A percentile compares a stretch with the other conserved stretches of the same genome.
Conservation (phyloP, 2,113 vertebrate genomes). For the Podarcis cretensis region DNA sequence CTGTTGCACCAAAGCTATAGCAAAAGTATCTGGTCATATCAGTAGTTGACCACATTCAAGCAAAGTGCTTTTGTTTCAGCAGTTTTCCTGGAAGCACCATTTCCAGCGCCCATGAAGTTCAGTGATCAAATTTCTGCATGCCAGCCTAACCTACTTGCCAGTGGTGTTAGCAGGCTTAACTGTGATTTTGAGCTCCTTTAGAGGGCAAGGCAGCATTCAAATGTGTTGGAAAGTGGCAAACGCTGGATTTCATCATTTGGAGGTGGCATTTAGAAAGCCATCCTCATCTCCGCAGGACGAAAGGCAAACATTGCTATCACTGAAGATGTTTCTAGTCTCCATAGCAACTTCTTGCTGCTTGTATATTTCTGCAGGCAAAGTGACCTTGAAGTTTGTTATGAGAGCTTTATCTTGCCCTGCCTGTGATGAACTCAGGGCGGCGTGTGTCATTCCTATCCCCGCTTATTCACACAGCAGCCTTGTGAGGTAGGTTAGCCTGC, state of each 20-base stretch:
- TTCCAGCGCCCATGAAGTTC: background rate
- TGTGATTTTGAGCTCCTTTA: background rate
- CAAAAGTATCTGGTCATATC: background rate
- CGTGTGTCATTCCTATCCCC: background rate
- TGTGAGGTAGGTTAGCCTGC: background rate
- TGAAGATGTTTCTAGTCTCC: background rate
- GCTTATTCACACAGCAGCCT: too few species aligned
- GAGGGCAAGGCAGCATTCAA: background rate
- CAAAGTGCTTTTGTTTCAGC: background rate
- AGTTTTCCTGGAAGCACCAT: background rate
- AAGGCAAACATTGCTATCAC: background rate
- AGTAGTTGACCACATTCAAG: background rate
- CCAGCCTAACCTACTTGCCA: background rate
- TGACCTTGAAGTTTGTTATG: background rate
- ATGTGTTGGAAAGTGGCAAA: background rate
- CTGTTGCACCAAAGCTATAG: background rate
- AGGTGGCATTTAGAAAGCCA: background rate
- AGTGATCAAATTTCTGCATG: background rate
- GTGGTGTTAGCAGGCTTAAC: background rate
- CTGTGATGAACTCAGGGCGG: background rate
- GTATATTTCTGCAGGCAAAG: background rate
- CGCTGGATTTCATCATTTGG: background rate
- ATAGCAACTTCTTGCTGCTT: background rate
- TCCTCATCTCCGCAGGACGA: background rate
- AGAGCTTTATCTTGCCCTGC: background rate